Evolutionary conservation across 2,888 invertebrate species (phyloP).

Genomic region (Mycogona germanica): DNA sequence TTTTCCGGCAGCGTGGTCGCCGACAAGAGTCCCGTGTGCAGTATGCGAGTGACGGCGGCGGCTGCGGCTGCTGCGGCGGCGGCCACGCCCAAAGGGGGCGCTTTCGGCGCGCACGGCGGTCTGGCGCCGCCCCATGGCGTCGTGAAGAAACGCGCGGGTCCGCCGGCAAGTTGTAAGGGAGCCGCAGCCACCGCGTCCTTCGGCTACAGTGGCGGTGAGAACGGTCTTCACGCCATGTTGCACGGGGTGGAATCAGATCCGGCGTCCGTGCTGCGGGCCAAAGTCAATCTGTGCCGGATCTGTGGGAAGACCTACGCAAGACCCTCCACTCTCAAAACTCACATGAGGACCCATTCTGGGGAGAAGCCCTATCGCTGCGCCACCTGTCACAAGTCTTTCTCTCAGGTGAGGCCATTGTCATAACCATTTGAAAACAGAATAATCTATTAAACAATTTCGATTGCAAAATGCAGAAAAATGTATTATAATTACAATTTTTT

Average conservation of each 20-base stretch:
- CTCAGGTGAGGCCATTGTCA: slow-evolving; percentile 21
- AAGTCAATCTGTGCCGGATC: slow-evolving; percentile 78
- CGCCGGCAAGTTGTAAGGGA: too few species aligned
- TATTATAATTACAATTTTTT: too few species aligned
- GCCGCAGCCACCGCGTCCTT: not conserved
- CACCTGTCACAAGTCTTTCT: slow-evolving; percentile 89
- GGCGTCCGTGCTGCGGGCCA: too few species aligned
- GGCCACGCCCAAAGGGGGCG: too few species aligned
- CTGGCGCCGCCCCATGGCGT: not conserved
- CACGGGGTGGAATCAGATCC: too few species aligned
- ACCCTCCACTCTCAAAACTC: slow-evolving; percentile 93
- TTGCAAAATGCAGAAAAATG: too few species aligned
- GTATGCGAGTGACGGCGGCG: too few species aligned
- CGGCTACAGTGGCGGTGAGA: too few species aligned
- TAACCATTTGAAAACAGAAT: not conserved
- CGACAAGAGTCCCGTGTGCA: not conserved
- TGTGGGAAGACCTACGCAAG: slow-evolving; percentile 93
- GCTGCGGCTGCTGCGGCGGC: too few species aligned
- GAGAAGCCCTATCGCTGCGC: slow-evolving; percentile 85
- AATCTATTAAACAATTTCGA: not conserved
- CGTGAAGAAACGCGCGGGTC: too few species aligned
- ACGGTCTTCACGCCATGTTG: too few species aligned
- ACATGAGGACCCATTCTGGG: slow-evolving; percentile 89
- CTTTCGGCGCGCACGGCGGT: too few species aligned
- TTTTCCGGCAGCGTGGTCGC: not conserved